Base-by-base conservation (phyloP, 2,888 invertebrate genomes). In the Neuroscelio doddi region DNA sequence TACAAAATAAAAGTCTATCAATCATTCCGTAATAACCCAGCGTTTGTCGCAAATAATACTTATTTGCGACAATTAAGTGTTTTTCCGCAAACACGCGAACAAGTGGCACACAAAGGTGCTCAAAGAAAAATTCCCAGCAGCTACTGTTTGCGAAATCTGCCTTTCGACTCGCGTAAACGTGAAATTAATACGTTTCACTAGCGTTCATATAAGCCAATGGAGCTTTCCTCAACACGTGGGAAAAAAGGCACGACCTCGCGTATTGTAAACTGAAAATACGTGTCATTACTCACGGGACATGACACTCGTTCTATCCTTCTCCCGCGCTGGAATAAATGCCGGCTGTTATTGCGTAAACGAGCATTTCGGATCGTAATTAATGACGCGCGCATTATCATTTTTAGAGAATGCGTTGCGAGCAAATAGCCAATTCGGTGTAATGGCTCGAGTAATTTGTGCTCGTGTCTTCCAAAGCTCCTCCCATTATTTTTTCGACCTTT, bases 321-420 rank as follows among this genome's bases (percentile, higher is more conserved):
- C 12, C 17, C 1, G 30, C 30, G 30, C 30, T 30, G 16, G 17
- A 17, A 39, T 21, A 10, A 17, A 17, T 17, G 39, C 39, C 5
- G 36, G 36, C n/a, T n/a, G n/a, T n/a, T n/a, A n/a, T 56, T 62
- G 55, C 62, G 56, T 44, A 62, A 62, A 39, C 38, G 41, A 41
- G 21, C 24, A 12, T 41, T 38, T 53, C 17, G 29, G 21, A 36
- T 41, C 34, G 45, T 50, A 61, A 61, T 61, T 61, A 52, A 52
- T 34, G 32, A 30, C 50, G 27, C 14, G 36, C 10, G n/a, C 15
- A 41, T 27, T 42, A 30, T 51, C 41, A 21, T 24, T 21, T 41
- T 21, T 41, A 26, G 38, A 39, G 16, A 21, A 24, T n/a, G n/a
- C 26, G 26, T n/a, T n/a, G n/a, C 3, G 16, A 39, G 38, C 38